Base-by-base conservation (phyloP, 1,140 invertebrate genomes). In the Potamilus streckersoni region DNA sequence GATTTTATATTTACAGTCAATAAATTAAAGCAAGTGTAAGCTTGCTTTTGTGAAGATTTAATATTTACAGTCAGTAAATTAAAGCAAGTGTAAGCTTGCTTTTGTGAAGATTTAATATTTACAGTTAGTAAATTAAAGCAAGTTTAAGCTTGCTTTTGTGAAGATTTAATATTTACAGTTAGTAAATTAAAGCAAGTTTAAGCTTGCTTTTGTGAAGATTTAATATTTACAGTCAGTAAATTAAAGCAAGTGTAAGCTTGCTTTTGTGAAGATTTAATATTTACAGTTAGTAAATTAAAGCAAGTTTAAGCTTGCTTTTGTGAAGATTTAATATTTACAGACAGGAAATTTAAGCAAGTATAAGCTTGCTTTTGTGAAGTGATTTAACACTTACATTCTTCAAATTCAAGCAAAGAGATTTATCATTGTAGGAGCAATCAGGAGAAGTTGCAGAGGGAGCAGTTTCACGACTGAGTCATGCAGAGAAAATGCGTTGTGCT, bases 401-500 rank as follows among this genome's bases (percentile, higher is more conserved):
- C 6, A 49, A 49, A 49, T 49, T 49, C 38, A 49, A 49, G 38
- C 38, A 49, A 23, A 23, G 23, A 49, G 38, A 8, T 49, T 49
- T 49, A 6, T 49, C 38, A 49, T 8, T 49, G 8, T 23, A 62
- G 60, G 60, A 62, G 60, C 19, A 62, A 13, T 31, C 64, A 66
- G 64, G 64, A 20, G 19, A 31, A 31, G 20, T 20, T 23, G 70
- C 17, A 61, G 15, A 49, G 75, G 62, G 38, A 64, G 59, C 16
- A 65, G 61, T 16, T 63, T 67, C 56, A 23, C 69, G 23, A 73
- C 78, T 89, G 63, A 87, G 84, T 49, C 84, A 87, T 27, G 86
- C 86, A 67, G 87, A 89, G 55, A 86, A 87, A 61, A 61, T 81
- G 31, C 62, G 76, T n/a, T 88, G 86, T 82, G 79, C 79, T 31